Base-by-base conservation (phyloP, 2,888 invertebrate species). In the Cataglyphis altisquamis region DNA sequence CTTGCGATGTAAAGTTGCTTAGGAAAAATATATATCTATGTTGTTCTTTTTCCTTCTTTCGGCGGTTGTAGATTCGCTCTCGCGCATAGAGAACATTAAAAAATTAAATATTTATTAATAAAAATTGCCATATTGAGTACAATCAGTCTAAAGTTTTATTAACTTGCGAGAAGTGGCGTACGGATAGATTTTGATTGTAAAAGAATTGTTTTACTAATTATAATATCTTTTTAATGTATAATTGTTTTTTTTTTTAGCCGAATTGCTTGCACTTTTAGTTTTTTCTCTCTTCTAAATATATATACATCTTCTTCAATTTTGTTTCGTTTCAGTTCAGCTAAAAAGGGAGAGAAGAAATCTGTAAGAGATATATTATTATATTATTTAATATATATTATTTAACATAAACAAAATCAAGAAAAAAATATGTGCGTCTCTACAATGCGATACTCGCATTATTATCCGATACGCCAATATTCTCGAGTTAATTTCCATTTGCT, bases 1-100 rank as follows among this genome's bases (percentile, higher is more conserved):
- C 63, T 81, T 77, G 83, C 80, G 84, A 88, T 78, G 77, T 88
- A 88, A 89, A 92, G 91, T 92, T 92, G 91, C 91, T 92, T 92
- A 88, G 86, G 89, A 92, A 92, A 91, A 89, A 91, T 70, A 32
- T 60, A 64, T 57, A 32, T 75, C 21, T 41, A 29, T 60, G 10
- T 45, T 60, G 15, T 29, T 60, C n/a, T 18, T 9, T 82, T 32
- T 60, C 36, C 29, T 39, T 86, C 41, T 68, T 10, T 48, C 75
- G 36, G 15, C 48, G 67, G 29, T 57, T 32, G 39, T 29, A 66
- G 10, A 77, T 25, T 32, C 41, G 29, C 32, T 29, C 15, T 77
- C 67, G 15, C 45, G 55, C 41, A 25, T 73, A 63, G 36, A 60
- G 4, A 39, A 68, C 82, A 70, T 84, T 81, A 63, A 82, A 87